Conservation (phyloP, 2,113 vertebrate species). For the Aythya baeri region DNA sequence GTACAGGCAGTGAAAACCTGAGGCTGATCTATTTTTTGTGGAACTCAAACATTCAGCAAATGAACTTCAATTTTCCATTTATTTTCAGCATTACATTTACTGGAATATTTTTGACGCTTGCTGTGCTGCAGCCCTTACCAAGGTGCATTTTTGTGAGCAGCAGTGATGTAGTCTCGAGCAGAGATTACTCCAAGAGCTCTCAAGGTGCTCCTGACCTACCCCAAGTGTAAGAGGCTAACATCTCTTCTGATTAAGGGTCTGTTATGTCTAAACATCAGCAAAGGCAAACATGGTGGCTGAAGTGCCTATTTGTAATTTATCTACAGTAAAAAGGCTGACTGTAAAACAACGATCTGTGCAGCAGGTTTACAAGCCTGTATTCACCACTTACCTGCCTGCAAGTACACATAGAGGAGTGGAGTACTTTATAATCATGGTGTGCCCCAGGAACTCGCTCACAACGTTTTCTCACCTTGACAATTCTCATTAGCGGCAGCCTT, state of each 20-base stretch:
- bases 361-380: conserved; percentile 11
- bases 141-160: neutral
- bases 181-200: neutral
- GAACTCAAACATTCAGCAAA: neutral
- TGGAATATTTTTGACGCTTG: fast-evolving
- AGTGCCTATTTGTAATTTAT: neutral
- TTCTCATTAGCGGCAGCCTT: conserved; percentile 46
- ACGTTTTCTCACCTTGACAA: conserved; percentile 43
- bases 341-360: neutral
- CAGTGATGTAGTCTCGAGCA: neutral
- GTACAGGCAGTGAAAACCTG: neutral
- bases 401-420: neutral
- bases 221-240: neutral
- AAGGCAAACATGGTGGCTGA: neutral
- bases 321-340: neutral
- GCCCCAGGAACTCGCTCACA: conserved; percentile 43
- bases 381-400: neutral
- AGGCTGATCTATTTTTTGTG: neutral
- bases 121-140: neutral
- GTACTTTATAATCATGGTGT: conserved; percentile 8
- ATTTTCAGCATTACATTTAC: neutral
- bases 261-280: fast-evolving
- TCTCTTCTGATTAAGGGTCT: neutral
- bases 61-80: neutral
- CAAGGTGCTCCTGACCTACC: neutral